phyloP scores from a whole-genome alignment of 2,797 vertebrate genomes.

The Acrossocheilus wenchowensis region DNA sequence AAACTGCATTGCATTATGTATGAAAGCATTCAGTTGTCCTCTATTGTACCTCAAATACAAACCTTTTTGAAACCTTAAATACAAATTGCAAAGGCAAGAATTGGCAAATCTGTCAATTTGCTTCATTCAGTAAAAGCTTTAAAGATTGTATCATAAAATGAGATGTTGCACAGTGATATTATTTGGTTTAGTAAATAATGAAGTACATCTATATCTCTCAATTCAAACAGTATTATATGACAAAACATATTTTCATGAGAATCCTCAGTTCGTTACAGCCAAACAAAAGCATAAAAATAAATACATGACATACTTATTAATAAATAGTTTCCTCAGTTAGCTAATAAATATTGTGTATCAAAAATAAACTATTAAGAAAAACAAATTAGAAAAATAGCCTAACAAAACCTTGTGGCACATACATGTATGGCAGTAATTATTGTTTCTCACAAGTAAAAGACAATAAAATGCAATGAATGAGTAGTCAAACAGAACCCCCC shows the following conservation, averaged over 20 bases:
- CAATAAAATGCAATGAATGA: conserved; percentile 44
- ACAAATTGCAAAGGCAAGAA: conserved; percentile 25
- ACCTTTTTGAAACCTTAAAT: conserved; percentile 1
- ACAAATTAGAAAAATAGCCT: conserved; percentile 51
- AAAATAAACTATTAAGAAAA: conserved; percentile 53
- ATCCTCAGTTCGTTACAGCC: conserved; percentile 29
- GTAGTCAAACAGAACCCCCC: conserved; percentile 44
- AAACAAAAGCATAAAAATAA: conserved; percentile 41
- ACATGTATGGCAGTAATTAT: conserved; percentile 71
- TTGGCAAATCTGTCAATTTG: conserved; percentile 52
- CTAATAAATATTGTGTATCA: conserved; percentile 61
- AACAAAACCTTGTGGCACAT: conserved; percentile 70
- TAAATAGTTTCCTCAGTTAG: conserved; percentile 51
- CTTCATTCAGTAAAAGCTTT: conserved; percentile 56
- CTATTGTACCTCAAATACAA: conserved; percentile 19
- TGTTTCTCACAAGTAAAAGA: conserved; percentile 15
- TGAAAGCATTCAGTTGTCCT: conserved; percentile 62
- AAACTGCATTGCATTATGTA: conserved; percentile 62
- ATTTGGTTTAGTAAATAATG: conserved; percentile 69
- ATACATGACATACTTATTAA: conserved; percentile 40
- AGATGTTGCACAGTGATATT: conserved; percentile 71
- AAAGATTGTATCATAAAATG: conserved; percentile 68
- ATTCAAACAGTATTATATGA: conserved; percentile 36
- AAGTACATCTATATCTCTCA: conserved; percentile 27
- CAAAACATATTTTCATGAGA: conserved; percentile 56